phyloP scores from a whole-genome alignment of 2,888 invertebrate genomes.

The Cartodere bifasciata region DNA sequence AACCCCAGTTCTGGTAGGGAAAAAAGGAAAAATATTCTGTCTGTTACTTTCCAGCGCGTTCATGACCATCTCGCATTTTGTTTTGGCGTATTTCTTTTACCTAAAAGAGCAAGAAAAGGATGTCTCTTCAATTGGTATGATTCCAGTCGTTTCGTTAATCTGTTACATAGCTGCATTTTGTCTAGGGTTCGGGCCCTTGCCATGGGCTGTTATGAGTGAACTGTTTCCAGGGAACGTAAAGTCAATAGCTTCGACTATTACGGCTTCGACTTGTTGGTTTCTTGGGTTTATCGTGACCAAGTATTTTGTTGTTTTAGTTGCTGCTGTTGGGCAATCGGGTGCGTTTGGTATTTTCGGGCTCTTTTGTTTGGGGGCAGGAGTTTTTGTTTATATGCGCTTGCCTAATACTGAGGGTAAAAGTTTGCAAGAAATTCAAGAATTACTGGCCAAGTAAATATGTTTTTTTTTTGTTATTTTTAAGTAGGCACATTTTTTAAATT shows the following conservation, averaged over 20 bases:
- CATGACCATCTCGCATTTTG: slow-evolving; percentile 37
- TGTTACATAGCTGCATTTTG: slow-evolving; percentile 65
- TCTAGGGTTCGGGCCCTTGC: slow-evolving; percentile 64
- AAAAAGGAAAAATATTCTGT: slow-evolving; percentile 59
- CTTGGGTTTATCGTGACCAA: slow-evolving; percentile 65
- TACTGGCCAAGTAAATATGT: slow-evolving; percentile 8
- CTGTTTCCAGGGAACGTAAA: slow-evolving; percentile 72
- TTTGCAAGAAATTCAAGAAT: slow-evolving; percentile 11
- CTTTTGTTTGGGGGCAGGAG: slow-evolving; percentile 47
- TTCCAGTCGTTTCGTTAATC: slow-evolving; percentile 34
- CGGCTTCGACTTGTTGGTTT: slow-evolving; percentile 68
- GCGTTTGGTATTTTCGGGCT: slow-evolving; percentile 63
- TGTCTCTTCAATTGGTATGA: slow-evolving; percentile 33
- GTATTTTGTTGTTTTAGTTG: slow-evolving; percentile 48
- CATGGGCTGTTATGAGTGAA: slow-evolving; percentile 78
- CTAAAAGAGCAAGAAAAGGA: slow-evolving; percentile 46
- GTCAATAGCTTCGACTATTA: slow-evolving; percentile 61
- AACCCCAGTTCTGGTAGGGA: slow-evolving; percentile 66
- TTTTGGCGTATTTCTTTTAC: slow-evolving; percentile 38
- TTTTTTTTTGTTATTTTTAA: too few relatives aligned
- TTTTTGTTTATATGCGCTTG: slow-evolving; percentile 38
- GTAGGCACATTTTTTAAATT: too few relatives aligned
- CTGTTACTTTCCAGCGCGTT: slow-evolving; percentile 58
- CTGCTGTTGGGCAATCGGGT: slow-evolving; percentile 46
- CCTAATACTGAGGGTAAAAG: slow-evolving; percentile 12